Percentiles rank a stretch among this genome's conserved stretches.
Conservation (phyloP, 2,888 invertebrate genomes). For the Catocala fraxini region DNA sequence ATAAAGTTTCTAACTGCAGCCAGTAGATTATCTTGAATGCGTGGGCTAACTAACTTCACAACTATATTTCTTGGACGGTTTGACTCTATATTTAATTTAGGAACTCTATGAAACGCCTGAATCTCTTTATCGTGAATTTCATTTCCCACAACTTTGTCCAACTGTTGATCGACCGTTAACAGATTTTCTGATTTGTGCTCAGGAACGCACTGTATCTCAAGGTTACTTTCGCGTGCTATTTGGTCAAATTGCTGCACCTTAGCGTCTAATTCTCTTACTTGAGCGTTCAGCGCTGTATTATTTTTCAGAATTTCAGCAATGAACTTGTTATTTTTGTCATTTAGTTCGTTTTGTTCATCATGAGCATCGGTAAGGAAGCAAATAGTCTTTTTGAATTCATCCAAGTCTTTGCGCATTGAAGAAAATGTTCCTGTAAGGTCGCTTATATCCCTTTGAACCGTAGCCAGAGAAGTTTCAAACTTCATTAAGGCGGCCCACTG, state of each 20-base stretch:
- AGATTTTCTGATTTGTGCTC: neutral
- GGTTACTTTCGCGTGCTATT: neutral
- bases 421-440: neutral
- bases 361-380: neutral
- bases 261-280: neutral
- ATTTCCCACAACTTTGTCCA: neutral
- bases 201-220: neutral
- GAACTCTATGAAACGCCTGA: neutral
- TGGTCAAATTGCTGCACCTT: neutral
- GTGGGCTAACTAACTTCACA: neutral
- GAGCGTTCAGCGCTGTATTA: neutral
- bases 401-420: neutral
- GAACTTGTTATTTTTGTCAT: neutral
- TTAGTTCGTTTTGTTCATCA: neutral
- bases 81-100: neutral
- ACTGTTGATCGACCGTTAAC: neutral
- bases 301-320: neutral
- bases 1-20: neutral
- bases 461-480: neutral
- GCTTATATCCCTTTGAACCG: neutral
- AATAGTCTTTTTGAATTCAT: neutral
- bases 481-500: neutral
- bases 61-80: neutral
- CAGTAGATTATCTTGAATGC: neutral
- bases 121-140: neutral